Conservation (phyloP, 2,113 vertebrate species). For the Halcyon malimbica region DNA sequence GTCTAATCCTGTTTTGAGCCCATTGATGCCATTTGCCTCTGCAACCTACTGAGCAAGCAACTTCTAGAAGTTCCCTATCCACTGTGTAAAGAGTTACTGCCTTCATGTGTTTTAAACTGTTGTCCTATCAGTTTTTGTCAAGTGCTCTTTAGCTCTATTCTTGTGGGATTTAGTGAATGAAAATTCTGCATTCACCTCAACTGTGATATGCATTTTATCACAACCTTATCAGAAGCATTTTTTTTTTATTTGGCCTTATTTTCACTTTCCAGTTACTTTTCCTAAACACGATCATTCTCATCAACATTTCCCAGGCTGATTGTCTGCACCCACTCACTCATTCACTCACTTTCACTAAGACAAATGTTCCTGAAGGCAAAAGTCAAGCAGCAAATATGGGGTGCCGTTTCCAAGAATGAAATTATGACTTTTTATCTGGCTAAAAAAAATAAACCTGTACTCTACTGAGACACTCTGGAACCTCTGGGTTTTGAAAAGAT, state of each 20-base stretch:
- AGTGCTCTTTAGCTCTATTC: not conserved
- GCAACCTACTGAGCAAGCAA: not conserved
- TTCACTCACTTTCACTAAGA: not conserved
- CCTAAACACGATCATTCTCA: not conserved
- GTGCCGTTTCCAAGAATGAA: not conserved
- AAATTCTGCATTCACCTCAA: not conserved
- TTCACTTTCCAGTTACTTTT: not conserved
- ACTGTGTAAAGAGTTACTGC: not conserved
- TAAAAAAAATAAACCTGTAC: not conserved
- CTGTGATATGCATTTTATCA: not conserved
- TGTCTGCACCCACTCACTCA: not conserved
- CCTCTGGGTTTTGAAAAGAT: not conserved
- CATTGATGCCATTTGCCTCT: not conserved
- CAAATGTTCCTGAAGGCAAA: not conserved
- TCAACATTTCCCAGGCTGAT: not conserved
- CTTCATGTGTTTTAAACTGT: not conserved
- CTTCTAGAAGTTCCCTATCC: not conserved
- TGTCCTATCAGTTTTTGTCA: not conserved
- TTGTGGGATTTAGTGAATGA: not conserved
- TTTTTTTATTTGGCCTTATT: not conserved
- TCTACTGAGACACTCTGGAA: not conserved
- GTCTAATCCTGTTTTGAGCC: not conserved
- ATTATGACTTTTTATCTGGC: not conserved
- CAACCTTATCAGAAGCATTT: not conserved
- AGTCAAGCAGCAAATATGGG: not conserved